Evolutionary conservation across 2,888 invertebrate genomes (phyloP), one percentile per base, ranked within the genome.

Genomic region (Tetropium fuscum): DNA sequence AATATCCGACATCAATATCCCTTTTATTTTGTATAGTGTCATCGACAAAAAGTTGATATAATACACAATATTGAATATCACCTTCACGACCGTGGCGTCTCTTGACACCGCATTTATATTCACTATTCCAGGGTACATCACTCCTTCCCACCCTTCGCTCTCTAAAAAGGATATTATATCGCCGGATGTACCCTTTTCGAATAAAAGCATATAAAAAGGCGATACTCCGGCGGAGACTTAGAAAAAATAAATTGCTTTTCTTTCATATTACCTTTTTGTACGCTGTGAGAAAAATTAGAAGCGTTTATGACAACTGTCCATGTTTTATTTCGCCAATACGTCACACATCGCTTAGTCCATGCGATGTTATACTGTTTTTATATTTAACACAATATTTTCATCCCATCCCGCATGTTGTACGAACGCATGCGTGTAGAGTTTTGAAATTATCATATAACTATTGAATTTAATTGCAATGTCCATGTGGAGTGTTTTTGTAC

Each of bases 101-200:
- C 54, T 45, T 48, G 61, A 58, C 49, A 44, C 53, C 32, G 44
- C 53, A 61, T 61, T 61, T 54, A 54, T 53, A 58, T 57, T 57
- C 57, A 53, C 53, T 34, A 38, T 57, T 49, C 41, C 45, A 32
- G 47, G 53, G 60, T 55, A 56, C 56, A 60, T 60, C 56, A 60
- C 38, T 41, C 44, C 47, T 60, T 54, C 36, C 34, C 34, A 16
- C 47, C 8, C 7, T 18, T 40, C 15, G 40, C 6, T n/a, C 5
- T n/a, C 15, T 15, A 5, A 10, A 22, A 10, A 11, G 10, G 22
- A 40, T 40, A 40, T 51, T 27, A 40, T 40, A 13, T 48, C 48
- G 15, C 36, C 18, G 36, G n/a, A 5, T 44, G 20, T 13, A 15
- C 44, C 27, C 22, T 10, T 11, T 22, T 36, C 20, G 34, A 5